Evolutionary conservation across 2,113 vertebrate genomes (phyloP), one percentile per base, ranked within the genome.

Genomic region (Mormyrus iriodes): DNA sequence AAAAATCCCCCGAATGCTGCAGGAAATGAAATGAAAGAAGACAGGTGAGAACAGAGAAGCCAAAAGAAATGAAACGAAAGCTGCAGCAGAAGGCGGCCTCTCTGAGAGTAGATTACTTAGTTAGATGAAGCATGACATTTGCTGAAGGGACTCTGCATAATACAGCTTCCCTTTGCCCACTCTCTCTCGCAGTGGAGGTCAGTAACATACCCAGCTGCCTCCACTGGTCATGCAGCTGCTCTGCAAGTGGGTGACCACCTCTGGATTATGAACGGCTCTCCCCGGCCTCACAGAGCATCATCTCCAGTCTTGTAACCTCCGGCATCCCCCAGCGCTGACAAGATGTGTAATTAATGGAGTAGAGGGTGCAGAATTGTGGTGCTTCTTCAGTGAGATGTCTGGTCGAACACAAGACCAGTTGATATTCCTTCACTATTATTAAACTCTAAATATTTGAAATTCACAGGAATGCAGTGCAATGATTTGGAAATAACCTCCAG

Each of bases 81-180:
- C 19, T 51, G 87, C 9, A 76, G n/a, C 6, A 31, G 27, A 76
- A 79, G 21, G 48, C 27, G 1, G 44, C 4, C 44, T 7, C 21
- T 79, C 35, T 76, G 27, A 35, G 44, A 53, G 53, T 55, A 65
- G n/a, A 53, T 15, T 46, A 88, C 55, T 61, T 61, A 58, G 39
- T 53, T 35, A 88, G 46, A 88, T 88, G 39, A 73, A 55, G 42
- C 44, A 27, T 49, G 61, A 88, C 88, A 88, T 88, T 79, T 76
- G 65, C 48, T 39, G 48, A 48, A 52, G 65, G 46, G 65, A 35
- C 39, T 79, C 13, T 76, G 44, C 27, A 35, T 12, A n/a, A 55
- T n/a, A 39, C 42, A 17, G 31, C 73, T 42, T 79, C 73, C 73
- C 15, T 42, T 39, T 42, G 13, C 73, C 73, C 17, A 35, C 15